These are phyloP conservation scores for Cacatua alba DNA, from an alignment of 2,113 vertebrate genomes.

Conservation along the genomic window DNA sequence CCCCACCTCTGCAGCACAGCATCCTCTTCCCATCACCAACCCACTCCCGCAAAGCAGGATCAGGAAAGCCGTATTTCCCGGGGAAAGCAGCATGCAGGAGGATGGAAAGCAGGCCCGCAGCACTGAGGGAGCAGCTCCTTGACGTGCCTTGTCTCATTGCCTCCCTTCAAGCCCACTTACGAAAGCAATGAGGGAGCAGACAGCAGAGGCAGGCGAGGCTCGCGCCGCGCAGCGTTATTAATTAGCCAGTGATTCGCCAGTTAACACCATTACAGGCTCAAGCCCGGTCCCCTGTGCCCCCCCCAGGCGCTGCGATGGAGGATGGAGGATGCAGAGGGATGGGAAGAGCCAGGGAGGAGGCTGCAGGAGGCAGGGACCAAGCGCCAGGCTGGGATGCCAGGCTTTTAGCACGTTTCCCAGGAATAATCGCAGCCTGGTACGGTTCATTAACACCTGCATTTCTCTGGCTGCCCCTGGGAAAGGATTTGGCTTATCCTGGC, in stretches of 20 bases:
- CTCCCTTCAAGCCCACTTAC: constrained; percentile 70
- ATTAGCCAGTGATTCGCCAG: constrained; percentile 45
- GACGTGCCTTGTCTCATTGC: constrained; percentile 48
- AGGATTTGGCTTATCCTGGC: not conserved
- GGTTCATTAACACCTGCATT: not conserved
- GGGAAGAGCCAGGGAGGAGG: not conserved
- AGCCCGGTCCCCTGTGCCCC: not conserved
- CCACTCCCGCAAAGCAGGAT: not conserved
- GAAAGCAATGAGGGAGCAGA: constrained; percentile 67
- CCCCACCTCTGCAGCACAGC: not conserved
- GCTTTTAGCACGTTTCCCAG: not conserved
- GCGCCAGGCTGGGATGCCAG: not conserved
- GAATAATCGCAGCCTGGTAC: not conserved
- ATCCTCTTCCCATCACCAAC: not conserved
- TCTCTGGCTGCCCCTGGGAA: not conserved
- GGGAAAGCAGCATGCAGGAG: not conserved
- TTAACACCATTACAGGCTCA: not conserved
- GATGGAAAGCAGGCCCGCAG: not conserved
- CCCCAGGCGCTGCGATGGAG: not conserved
- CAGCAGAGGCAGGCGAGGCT: constrained; percentile 57
- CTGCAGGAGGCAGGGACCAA: not conserved
- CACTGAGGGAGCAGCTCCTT: not conserved
- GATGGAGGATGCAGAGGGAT: not conserved
- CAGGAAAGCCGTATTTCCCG: not conserved
- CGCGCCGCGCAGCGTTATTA: constrained; percentile 34